These are phyloP conservation scores for Megastigmus dorsalis DNA, from an alignment of 2,888 invertebrate species.

Conservation along the genomic window DNA sequence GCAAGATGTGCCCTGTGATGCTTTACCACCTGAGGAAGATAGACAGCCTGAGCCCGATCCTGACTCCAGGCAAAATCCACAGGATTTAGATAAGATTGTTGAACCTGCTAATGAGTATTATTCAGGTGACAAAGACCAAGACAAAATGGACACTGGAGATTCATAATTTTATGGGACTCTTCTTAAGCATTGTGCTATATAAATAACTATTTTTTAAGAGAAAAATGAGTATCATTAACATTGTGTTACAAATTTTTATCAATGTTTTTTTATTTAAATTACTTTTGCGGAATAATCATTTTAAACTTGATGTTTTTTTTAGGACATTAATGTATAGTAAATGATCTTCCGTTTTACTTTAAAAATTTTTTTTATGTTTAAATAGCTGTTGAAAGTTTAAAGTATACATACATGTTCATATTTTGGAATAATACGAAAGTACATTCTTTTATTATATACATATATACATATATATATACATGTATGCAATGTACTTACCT, in stretches of 20 bases:
- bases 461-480: too few relatives aligned
- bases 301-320: neutral
- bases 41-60: slow-evolving; percentile 88
- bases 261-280: slow-evolving; percentile 30
- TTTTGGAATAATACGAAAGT: too few relatives aligned
- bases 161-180: slow-evolving; percentile 55
- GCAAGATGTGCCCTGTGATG: slow-evolving; percentile 94
- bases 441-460: too few relatives aligned
- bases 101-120: slow-evolving; percentile 93
- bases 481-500: too few relatives aligned
- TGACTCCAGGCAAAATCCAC: slow-evolving; percentile 85
- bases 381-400: too few relatives aligned
- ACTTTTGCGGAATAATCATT: neutral
- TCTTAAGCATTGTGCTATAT: slow-evolving; percentile 20
- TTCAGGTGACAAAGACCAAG: slow-evolving; percentile 93
- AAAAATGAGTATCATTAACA: slow-evolving; percentile 4
- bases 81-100: slow-evolving; percentile 87
- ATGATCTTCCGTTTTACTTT: too few relatives aligned
- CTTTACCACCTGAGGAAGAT: slow-evolving; percentile 82
- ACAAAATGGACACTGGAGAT: slow-evolving; percentile 79
- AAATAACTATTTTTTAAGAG: slow-evolving; percentile 30
- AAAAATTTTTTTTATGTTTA: too few relatives aligned
- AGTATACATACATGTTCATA: too few relatives aligned
- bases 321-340: too few relatives aligned
- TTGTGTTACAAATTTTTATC: slow-evolving; percentile 47